Evolutionary conservation across 2,113 vertebrate species (phyloP).

Genomic region (Hippoglossus stenolepis): DNA sequence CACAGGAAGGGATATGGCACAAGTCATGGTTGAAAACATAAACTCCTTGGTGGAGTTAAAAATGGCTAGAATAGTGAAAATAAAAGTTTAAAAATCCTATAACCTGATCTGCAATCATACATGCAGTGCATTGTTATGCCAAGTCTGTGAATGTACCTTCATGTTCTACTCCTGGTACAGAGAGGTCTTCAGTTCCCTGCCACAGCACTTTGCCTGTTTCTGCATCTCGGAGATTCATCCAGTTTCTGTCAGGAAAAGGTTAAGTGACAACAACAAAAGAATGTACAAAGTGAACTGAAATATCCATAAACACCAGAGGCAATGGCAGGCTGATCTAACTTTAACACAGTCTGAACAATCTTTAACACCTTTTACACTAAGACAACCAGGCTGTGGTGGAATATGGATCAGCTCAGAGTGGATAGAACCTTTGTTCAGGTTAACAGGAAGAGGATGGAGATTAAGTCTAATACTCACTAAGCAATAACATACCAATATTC

Average conservation of each 20-base stretch:
- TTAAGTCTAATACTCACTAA: too few relatives aligned
- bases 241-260: constrained; percentile 87
- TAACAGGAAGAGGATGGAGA: too few relatives aligned
- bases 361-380: background rate
- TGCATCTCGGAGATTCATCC: constrained; percentile 99
- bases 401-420: background rate
- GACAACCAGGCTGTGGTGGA: background rate
- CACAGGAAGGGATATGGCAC: too few relatives aligned
- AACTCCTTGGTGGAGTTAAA: background rate
- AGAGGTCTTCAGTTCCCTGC: constrained; percentile 98
- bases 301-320: background rate
- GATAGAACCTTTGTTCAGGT: too few relatives aligned
- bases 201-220: constrained; percentile 98
- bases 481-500: too few relatives aligned
- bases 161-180: constrained; percentile 96
- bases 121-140: background rate
- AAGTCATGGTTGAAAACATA: background rate
- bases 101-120: background rate
- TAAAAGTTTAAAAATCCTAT: background rate
- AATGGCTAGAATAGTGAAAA: background rate
- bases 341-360: background rate
- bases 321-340: background rate
- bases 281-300: background rate
- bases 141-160: constrained; percentile 87
- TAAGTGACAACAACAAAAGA: constrained; percentile 51